Conservation (phyloP, 1,140 invertebrate species). For the Drosophila grimshawi region DNA sequence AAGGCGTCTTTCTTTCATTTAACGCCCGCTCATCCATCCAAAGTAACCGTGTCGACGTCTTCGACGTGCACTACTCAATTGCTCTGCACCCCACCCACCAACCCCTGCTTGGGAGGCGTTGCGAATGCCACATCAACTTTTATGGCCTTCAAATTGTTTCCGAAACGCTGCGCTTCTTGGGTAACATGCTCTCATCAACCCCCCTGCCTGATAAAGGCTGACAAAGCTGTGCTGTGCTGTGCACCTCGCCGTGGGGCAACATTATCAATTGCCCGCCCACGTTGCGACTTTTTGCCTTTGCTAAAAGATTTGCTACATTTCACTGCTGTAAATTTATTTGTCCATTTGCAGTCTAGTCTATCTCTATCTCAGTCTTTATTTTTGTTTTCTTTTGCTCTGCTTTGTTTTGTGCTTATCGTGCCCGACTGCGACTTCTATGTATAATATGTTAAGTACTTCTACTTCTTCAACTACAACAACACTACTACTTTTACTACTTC, state of each 20-base stretch:
- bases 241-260: slow-evolving; percentile 43
- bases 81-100: slow-evolving; percentile 3
- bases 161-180: slow-evolving; percentile 67
- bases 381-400: slow-evolving; percentile 28
- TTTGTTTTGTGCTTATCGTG: slow-evolving; percentile 37
- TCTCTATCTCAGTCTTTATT: no score
- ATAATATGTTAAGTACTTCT: slow-evolving; percentile 2
- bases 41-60: slow-evolving; percentile 35
- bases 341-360: slow-evolving; percentile 36
- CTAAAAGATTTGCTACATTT: slow-evolving; percentile 70
- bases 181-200: neutral
- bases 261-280: slow-evolving; percentile 69
- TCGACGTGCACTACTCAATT: slow-evolving; percentile 48
- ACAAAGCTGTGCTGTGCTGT: slow-evolving; percentile 13
- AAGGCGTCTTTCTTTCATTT: slow-evolving; percentile 13
- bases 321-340: slow-evolving; percentile 47
- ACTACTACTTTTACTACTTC: neutral
- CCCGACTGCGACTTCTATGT: slow-evolving; percentile 10
- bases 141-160: slow-evolving; percentile 82
- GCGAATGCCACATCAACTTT: slow-evolving; percentile 69
- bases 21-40: slow-evolving; percentile 17
- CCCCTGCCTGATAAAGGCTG: neutral
- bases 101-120: slow-evolving; percentile 3
- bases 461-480: neutral
- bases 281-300: slow-evolving; percentile 14